Conservation (phyloP, 2,888 invertebrate genomes). For the Amiota mariae region DNA sequence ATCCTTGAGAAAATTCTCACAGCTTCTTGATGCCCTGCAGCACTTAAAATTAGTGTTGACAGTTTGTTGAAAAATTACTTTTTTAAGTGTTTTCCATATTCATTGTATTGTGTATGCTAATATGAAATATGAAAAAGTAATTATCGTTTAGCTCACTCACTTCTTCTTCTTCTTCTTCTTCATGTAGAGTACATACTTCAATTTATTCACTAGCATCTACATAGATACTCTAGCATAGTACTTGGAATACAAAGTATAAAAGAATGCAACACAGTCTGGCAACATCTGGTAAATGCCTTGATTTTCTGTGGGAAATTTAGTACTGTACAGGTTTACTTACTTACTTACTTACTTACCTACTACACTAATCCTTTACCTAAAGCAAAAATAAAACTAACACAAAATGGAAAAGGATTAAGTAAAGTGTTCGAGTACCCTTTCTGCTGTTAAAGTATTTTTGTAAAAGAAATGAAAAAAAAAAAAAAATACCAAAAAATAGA, state of each 20-base stretch:
- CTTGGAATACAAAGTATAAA: too few relatives aligned
- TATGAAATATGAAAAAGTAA: slow-evolving; percentile 54
- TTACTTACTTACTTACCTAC: slow-evolving; percentile 9
- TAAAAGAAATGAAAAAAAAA: not conserved
- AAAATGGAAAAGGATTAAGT: slow-evolving; percentile 21
- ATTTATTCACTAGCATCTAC: too few relatives aligned
- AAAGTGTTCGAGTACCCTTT: slow-evolving; percentile 39
- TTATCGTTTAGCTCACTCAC: slow-evolving; percentile 46
- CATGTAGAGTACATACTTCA: too few relatives aligned
- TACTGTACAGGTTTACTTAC: slow-evolving; percentile 36
- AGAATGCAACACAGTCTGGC: not conserved
- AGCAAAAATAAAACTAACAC: slow-evolving; percentile 37
- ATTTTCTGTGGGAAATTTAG: slow-evolving; percentile 55
- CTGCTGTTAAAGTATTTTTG: slow-evolving; percentile 30
- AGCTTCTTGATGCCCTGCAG: slow-evolving; percentile 46
- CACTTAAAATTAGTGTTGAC: slow-evolving; percentile 71
- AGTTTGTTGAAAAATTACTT: slow-evolving; percentile 68
- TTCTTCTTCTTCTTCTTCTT: too few relatives aligned
- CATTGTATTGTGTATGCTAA: slow-evolving; percentile 38
- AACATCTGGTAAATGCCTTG: not conserved
- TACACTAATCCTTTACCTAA: slow-evolving; percentile 52
- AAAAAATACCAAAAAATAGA: not conserved
- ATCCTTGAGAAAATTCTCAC: slow-evolving; percentile 44
- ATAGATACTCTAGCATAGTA: too few relatives aligned
- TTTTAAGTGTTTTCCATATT: slow-evolving; percentile 40